Base-by-base conservation (phyloP, 2,113 vertebrate genomes). In the Pycnonotus jocosus region DNA sequence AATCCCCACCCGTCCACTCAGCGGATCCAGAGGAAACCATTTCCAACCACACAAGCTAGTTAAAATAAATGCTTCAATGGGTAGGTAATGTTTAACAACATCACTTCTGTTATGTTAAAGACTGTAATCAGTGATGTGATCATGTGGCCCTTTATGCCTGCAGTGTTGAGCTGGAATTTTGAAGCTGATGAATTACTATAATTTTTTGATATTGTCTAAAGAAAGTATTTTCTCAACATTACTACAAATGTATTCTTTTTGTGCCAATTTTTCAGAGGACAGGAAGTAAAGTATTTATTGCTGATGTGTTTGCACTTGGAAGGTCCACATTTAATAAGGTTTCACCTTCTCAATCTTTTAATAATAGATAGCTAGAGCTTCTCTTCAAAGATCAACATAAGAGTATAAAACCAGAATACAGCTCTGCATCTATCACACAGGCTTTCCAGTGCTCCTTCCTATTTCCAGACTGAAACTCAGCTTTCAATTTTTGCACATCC, bases 41-140 rank as follows among this genome's bases (percentile, higher is more conserved):
- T 90, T 78, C 76, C 42, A 94, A 62, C 20, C 35, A 83, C 38
- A n/a, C 1, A 72, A 87, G 14, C 31, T 54, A 76, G 58, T 77
- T 91, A 77, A 95, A 95, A 91, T 40, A 82, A 77, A 82, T 40
- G 85, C 71, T 57, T 73, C 70, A 92, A 40, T 16, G 12, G 19
- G 71, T 73, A 88, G 68, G 79, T 81, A 94, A 95, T 62, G 25
- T 88, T 93, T 93, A 95, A 91, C 81, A 50, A 35, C 18, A 65
- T 38, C 51, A 73, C 31, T 80, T 79, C 66, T 85, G 42, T 91
- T 93, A 87, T 76, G 66, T 86, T 91, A 76, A 79, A 61, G 45
- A 65, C 74, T 72, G 27, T 42, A 91, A 91, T 51, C 54, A 80
- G 54, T 61, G 54, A 80, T 82, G 38, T 33, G 38, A 91, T 47